Evolutionary conservation across 1,140 invertebrate genomes (phyloP), one percentile per base, ranked within the genome.

Genomic region (Bombus sibiricus): DNA sequence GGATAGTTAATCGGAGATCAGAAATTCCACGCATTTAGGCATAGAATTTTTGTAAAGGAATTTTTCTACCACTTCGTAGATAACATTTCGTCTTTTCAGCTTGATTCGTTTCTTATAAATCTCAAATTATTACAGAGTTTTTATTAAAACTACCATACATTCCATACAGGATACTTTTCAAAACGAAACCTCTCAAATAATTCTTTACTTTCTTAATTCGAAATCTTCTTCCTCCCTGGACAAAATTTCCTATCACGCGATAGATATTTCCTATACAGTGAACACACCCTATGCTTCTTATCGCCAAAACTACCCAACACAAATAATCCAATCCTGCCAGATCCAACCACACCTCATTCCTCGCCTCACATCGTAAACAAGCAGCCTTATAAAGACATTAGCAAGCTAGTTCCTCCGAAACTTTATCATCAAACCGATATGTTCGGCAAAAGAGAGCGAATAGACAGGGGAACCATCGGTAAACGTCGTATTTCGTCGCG

Each of bases 401-500:
- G 12, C 28, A 62, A 62, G 59, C 59, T 13, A 13, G 10, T 13
- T 62, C 3, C 59, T 28, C 1, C 28, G 12, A 13, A n/a, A 62
- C 59, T 62, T 53, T 62, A 62, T 62, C 59, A 12, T 13, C 59
- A 8, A 18, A 22, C 18, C 47, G 47, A 22, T 12, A 13, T 13
- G 59, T 62, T 62, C 15, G 4, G 13, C 32, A 3, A 22, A 34
- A 34, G 32, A 34, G 6, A 32, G 64, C 15, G 13, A 66, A 34
- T 13, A 2, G n/a, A 34, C 64, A 18, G 32, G 15, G 1, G n/a
- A 9, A 15, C 28, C 69, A 18, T 59, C 15, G 1, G 12, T 8
- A 28, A 39, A 32, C 18, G 28, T 8, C 47, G 85, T 86, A 88
- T 86, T 86, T 82, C 85, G 76, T 53, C 66, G 32, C 34, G 64